Evolutionary conservation across 2,113 vertebrate species (phyloP).

Genomic region (Barnardius zonarius): DNA sequence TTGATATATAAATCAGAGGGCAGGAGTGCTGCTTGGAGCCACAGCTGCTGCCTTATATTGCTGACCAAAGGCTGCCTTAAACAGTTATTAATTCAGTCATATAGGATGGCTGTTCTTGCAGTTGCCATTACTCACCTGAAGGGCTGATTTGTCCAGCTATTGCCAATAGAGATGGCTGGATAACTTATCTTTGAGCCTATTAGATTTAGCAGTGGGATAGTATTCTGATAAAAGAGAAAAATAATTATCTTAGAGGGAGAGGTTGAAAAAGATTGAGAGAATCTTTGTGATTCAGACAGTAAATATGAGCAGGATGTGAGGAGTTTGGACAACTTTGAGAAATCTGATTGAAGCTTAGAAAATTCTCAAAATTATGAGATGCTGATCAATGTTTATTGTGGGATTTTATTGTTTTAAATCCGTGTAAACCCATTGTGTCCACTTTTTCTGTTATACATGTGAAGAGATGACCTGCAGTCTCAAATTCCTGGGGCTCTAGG

Average conservation of each 20-base stretch:
- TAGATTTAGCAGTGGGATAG: background rate
- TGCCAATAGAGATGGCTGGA: background rate
- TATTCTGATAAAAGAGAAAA: background rate
- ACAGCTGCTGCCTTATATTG: background rate
- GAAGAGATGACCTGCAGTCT: background rate
- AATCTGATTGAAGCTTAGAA: background rate
- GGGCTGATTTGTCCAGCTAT: background rate
- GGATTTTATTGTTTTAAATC: background rate
- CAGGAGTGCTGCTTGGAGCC: background rate
- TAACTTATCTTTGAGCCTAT: background rate
- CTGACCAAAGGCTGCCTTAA: background rate
- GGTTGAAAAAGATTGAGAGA: background rate
- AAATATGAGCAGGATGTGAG: background rate
- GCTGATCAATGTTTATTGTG: background rate
- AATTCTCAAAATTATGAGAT: background rate
- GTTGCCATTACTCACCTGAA: background rate
- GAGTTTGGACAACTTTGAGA: background rate
- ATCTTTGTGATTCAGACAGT: background rate
- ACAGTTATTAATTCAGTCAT: background rate
- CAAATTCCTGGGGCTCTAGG: background rate
- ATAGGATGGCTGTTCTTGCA: background rate
- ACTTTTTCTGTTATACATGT: background rate
- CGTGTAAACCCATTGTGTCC: background rate
- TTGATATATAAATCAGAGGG: background rate
- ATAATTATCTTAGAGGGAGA: background rate